Percentiles rank a stretch among this genome's conserved stretches.
phyloP scores from a whole-genome alignment of 1,140 invertebrate species.

The Pararge aegeria region DNA sequence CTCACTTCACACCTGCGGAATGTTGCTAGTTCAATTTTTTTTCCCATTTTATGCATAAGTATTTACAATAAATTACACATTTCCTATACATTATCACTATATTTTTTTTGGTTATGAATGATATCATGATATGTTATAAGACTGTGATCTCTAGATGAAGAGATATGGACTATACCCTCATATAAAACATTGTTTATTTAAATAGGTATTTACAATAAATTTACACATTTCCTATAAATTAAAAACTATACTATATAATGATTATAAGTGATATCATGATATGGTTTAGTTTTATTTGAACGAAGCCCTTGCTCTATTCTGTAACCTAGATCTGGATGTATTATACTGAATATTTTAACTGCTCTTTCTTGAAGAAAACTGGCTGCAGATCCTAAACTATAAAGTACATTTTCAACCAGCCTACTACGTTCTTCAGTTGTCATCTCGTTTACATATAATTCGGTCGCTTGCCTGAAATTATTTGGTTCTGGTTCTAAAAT shows the following conservation, averaged over 20 bases:
- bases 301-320: slow-evolving; percentile 82
- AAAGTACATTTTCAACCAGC: slow-evolving; percentile 90
- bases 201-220: slow-evolving; percentile 1
- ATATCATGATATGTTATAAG: slow-evolving; percentile 20
- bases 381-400: slow-evolving; percentile 86
- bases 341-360: slow-evolving; percentile 85
- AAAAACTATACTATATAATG: neutral
- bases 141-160: no score
- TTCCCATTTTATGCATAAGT: no score
- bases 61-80: slow-evolving; percentile 1
- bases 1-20: no score
- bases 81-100: neutral
- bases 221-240: neutral
- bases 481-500: slow-evolving; percentile 83
- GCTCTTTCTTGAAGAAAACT: slow-evolving; percentile 91
- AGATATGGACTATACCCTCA: neutral
- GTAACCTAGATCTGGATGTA: slow-evolving; percentile 84
- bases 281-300: slow-evolving; percentile 56
- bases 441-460: slow-evolving; percentile 91
- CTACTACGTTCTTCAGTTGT: slow-evolving; percentile 85
- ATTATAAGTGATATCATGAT: neutral
- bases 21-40: no score
- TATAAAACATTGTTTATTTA: neutral
- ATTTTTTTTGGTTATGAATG: neutral
- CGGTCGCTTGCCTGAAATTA: slow-evolving; percentile 90